A percentile compares a stretch with the other conserved stretches of the same genome.
Evolutionary conservation across 2,113 vertebrate species (phyloP).

Genomic region (Diadophis punctatus): DNA sequence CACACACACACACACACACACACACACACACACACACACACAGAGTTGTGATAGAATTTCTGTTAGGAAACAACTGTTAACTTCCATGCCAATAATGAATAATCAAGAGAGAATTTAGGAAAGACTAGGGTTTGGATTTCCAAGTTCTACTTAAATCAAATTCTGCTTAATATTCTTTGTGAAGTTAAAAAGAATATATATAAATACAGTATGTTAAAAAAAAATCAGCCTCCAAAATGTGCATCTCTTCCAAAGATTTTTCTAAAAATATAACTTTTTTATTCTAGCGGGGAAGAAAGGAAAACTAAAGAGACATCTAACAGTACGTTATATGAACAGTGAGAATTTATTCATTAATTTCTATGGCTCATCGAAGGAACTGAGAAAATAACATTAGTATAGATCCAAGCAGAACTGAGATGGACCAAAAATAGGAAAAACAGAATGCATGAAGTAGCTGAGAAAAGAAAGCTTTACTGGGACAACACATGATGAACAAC

Average conservation of each 20-base stretch:
- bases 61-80: neutral
- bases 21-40: neutral
- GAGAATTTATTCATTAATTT: neutral
- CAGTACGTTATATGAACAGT: neutral
- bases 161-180: neutral
- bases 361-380: neutral
- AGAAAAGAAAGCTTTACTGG: neutral
- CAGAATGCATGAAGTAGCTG: neutral
- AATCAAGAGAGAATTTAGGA: neutral
- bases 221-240: neutral
- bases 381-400: neutral
- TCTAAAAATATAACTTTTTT: neutral
- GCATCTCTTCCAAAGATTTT: neutral
- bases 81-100: slow-evolving; percentile 1
- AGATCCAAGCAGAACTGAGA: neutral
- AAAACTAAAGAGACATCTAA: neutral
- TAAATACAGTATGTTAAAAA: neutral
- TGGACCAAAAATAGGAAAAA: neutral
- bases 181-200: neutral
- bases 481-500: neutral
- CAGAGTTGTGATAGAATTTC: neutral
- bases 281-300: no score
- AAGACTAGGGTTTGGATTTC: neutral
- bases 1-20: neutral
- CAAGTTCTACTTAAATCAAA: neutral